Evolutionary conservation across 2,888 invertebrate genomes (phyloP).

Genomic region (Leptopilina myrica): DNA sequence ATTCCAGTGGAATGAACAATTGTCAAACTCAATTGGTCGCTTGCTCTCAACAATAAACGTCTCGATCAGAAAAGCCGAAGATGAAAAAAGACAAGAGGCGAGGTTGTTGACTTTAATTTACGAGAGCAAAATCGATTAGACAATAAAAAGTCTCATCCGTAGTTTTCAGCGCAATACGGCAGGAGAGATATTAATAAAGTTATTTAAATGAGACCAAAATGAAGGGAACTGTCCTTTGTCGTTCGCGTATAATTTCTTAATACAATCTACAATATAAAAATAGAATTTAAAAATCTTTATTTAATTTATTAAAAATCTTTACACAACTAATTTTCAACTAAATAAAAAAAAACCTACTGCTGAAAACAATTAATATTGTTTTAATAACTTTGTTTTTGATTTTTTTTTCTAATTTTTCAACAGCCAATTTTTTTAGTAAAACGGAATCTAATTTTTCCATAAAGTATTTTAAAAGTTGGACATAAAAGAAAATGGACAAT

Average conservation of each 20-base stretch:
- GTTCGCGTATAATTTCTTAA: conserved; percentile 34
- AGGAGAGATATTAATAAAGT: conserved; percentile 74
- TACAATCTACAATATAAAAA: conserved; percentile 63
- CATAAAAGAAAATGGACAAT: too few relatives aligned
- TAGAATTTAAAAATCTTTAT: neutral
- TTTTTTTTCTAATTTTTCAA: too few relatives aligned
- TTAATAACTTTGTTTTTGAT: too few relatives aligned
- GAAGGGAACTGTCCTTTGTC: conserved; percentile 77
- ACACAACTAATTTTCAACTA: too few relatives aligned
- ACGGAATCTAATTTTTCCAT: too few relatives aligned
- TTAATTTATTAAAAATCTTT: too few relatives aligned
- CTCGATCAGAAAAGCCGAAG: neutral
- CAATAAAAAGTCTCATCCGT: conserved; percentile 24
- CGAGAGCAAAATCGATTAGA: conserved; percentile 69
- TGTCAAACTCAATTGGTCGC: neutral
- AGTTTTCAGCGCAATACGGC: neutral
- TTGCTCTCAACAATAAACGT: conserved; percentile 10
- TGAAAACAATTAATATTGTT: too few relatives aligned
- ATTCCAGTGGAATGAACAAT: conserved; percentile 12
- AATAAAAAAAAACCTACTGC: too few relatives aligned
- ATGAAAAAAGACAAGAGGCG: conserved; percentile 27
- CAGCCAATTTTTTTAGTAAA: too few relatives aligned
- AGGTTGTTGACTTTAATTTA: conserved; percentile 61
- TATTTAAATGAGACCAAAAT: conserved; percentile 75
- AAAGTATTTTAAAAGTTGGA: too few relatives aligned